Evolutionary conservation across 2,113 vertebrate genomes (phyloP), one percentile per base, ranked within the genome.

Genomic region (Grus americana): DNA sequence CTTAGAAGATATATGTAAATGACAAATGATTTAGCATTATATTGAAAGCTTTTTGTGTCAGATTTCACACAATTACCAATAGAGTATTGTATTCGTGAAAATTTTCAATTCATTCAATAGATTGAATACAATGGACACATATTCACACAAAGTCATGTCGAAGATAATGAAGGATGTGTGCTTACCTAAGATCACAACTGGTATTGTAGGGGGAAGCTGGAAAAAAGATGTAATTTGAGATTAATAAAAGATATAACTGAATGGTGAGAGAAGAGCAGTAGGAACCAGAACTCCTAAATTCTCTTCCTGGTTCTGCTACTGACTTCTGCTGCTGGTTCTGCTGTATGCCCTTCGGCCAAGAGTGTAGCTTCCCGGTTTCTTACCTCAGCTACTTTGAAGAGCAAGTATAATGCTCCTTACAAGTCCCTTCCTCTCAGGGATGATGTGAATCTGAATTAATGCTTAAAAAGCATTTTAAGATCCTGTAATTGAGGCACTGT

Each of bases 401-500:
- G 32, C 70, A 84, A 79, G n/a, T 52, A 5, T 42, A 75, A 85
- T 66, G 36, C 22, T 87, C 34, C 32, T 88, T 83, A 34, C 12
- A 59, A 27, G 44, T 46, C 29, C 6, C 9, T 89, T 81, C n/a
- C 36, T 95, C 49, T 74, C 65, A 92, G 49, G 40, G 40, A 79
- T 32, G 24, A 63, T 81, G 55, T 80, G 75, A 87, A 91, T 92
- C 54, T 85, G 80, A 94, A 92, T 85, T 91, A 95, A 72, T 96
- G 70, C 86, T 92, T 76, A 62, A 93, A 89, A 79, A 91, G 83
- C 90, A 75, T 71, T 96, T 95, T 95, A 88, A 68, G 80, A 79
- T 92, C 54, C 86, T 92, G 84, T 95, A 97, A 95, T 27, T 92
- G 87, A 90, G 84, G 54, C 54, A 66, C 54, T 62, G 18, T 92